Conservation (phyloP, 2,113 vertebrate genomes). For the Myrmecophaga tridactyla region DNA sequence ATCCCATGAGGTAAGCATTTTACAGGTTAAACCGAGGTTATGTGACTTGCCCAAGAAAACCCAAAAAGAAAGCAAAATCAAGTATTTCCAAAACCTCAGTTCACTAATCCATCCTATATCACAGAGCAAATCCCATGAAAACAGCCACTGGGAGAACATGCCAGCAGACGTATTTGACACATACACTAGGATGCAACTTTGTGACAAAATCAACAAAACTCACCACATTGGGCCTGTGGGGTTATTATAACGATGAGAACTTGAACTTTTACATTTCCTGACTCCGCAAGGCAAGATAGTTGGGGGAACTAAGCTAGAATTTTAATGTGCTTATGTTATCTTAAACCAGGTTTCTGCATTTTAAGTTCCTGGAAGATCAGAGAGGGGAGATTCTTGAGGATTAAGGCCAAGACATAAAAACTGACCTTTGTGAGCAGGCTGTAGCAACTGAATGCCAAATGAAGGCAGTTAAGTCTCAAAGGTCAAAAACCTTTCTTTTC, state of each 20-base stretch:
- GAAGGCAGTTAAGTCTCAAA: background rate
- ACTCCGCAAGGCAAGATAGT: constrained; percentile 31
- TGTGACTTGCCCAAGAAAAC: background rate
- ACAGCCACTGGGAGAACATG: background rate
- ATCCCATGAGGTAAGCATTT: background rate
- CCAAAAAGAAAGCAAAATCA: background rate
- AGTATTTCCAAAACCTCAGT: background rate
- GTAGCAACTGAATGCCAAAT: background rate
- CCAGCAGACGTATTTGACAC: background rate
- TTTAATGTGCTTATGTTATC: constrained; percentile 36
- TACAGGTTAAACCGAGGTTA: background rate
- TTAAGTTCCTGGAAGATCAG: constrained; percentile 62
- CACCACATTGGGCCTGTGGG: background rate
- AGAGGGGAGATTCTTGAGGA: constrained; percentile 40
- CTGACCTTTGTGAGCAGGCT: constrained; percentile 43
- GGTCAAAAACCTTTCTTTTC: background rate
- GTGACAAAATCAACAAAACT: background rate
- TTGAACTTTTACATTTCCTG: constrained; percentile 70
- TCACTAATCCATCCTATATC: rapidly evolving
- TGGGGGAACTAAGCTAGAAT: constrained; percentile 55
- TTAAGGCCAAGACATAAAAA: constrained; percentile 26
- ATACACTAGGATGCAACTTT: background rate
- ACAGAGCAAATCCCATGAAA: background rate
- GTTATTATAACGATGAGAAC: background rate
- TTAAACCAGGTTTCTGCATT: constrained; percentile 54